Evolutionary conservation across 2,113 vertebrate genomes (phyloP), one percentile per base, ranked within the genome.

Genomic region (Pheucticus melanocephalus): DNA sequence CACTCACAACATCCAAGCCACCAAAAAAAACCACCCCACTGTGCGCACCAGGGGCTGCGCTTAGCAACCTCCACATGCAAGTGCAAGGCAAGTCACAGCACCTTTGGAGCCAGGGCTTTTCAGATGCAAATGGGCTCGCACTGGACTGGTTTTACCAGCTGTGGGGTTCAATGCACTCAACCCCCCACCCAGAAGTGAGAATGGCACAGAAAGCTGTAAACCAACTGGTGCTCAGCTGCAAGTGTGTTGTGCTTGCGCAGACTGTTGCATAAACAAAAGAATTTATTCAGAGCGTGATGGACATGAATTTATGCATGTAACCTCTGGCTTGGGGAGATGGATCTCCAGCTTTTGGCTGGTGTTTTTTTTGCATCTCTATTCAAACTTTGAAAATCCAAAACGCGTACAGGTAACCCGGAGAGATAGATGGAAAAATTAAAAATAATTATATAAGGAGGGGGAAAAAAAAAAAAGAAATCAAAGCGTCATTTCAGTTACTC

Each of bases 161-260:
- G 93, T 86, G 93, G 94, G 76, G 94, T 91, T 95, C 93, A 93
- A 88, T 81, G 69, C 93, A 78, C 90, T 96, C 90, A 97, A 86
- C 82, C 90, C 93, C 92, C 88, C 92, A 95, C 68, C 79, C 93
- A 93, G 90, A 56, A 96, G 79, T 48, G 92, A 96, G 85, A 97
- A 93, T 75, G 93, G 93, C 82, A 83, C 68, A 86, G 94, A 97
- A 96, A 94, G 82, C 92, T 93, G 94, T 88, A 95, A 95, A 80
- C 94, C 94, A 91, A 95, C 90, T 95, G 95, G 95, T 95, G 88
- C 88, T 96, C 93, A 96, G 95, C 94, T 96, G 95, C 94, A 96
- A 95, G 94, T 90, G 79, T 95, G 92, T 92, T 96, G 82, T 97
- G 93, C 88, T 94, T 90, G 93, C 7, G 2, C 82, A 96, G 90